Percentiles rank a stretch among this genome's conserved stretches.
These are phyloP conservation scores for Chionodraco myersi DNA, from an alignment of 2,113 vertebrate genomes.

Conservation along the genomic window DNA sequence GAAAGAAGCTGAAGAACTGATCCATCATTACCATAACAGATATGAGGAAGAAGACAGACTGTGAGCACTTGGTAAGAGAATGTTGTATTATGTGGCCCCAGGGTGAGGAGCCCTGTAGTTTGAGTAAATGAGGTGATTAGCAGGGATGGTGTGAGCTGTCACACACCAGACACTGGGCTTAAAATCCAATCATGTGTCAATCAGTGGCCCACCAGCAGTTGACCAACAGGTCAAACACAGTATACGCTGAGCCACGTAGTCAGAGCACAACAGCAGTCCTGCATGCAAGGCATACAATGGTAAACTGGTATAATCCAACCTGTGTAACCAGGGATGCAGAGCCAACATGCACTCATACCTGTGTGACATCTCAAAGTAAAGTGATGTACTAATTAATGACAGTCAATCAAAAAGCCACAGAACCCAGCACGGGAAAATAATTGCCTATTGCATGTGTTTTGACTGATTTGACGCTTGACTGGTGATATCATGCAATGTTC, in stretches of 20 bases:
- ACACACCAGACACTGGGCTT: slow-evolving; percentile 67
- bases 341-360: slow-evolving; percentile 38
- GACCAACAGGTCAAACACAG: slow-evolving; percentile 71
- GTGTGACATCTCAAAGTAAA: slow-evolving; percentile 39
- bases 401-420: slow-evolving; percentile 15
- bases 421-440: slow-evolving; percentile 31
- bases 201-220: slow-evolving; percentile 69
- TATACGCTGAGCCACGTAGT: slow-evolving; percentile 26
- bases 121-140: slow-evolving; percentile 79
- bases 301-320: not conserved
- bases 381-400: slow-evolving; percentile 39
- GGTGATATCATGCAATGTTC: slow-evolving; percentile 36
- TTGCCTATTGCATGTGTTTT: slow-evolving; percentile 46
- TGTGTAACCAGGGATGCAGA: not conserved
- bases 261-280: slow-evolving; percentile 11
- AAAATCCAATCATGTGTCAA: slow-evolving; percentile 75
- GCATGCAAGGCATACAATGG: slow-evolving; percentile 2
- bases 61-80: slow-evolving; percentile 24
- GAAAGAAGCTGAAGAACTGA: slow-evolving; percentile 9
- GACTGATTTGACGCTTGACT: slow-evolving; percentile 66
- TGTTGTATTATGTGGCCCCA: slow-evolving; percentile 47
- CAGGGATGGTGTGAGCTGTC: slow-evolving; percentile 76
- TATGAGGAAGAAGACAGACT: slow-evolving; percentile 11
- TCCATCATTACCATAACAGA: not conserved
- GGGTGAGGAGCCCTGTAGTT: slow-evolving; percentile 68